Conservation (phyloP, 2,888 invertebrate genomes). For the Archaeoteleia sp. region DNA sequence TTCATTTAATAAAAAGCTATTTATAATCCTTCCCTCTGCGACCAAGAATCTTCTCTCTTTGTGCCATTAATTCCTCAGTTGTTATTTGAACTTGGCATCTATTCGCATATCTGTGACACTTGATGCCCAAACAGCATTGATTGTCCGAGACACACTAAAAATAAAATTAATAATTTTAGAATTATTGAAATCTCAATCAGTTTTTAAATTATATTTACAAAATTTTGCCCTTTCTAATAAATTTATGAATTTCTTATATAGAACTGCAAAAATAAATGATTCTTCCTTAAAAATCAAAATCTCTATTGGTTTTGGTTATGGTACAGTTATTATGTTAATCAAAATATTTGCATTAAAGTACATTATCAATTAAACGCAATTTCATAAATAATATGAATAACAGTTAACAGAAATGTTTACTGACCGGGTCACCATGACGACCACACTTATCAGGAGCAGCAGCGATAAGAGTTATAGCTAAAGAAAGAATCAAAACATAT, state of each 20-base stretch:
- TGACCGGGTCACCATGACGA: constrained; percentile 17
- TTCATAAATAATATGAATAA: background rate
- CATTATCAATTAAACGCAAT: too few species aligned
- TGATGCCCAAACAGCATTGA: constrained; percentile 22
- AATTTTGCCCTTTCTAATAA: background rate
- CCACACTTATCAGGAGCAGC: constrained; percentile 6
- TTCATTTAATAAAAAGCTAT: too few species aligned
- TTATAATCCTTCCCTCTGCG: constrained; percentile 36
- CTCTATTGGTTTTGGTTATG: too few species aligned
- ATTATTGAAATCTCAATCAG: too few species aligned
- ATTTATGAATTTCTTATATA: background rate
- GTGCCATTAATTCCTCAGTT: constrained; percentile 60
- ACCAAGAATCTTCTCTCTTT: constrained; percentile 64
- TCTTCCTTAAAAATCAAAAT: too few species aligned
- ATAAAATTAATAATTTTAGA: background rate
- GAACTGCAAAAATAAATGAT: too few species aligned
- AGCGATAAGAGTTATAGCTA: constrained; percentile 8
- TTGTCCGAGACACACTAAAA: constrained; percentile 20
- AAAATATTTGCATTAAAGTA: too few species aligned
- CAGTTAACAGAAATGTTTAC: constrained; percentile 5
- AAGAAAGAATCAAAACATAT: constrained; percentile 5
- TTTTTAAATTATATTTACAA: too few species aligned
- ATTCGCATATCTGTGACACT: constrained; percentile 63
- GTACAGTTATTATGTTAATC: background rate
- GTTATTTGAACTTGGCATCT: constrained; percentile 71